phyloP scores from a whole-genome alignment of 2,113 vertebrate genomes.

The Gracilinanus agilis region DNA sequence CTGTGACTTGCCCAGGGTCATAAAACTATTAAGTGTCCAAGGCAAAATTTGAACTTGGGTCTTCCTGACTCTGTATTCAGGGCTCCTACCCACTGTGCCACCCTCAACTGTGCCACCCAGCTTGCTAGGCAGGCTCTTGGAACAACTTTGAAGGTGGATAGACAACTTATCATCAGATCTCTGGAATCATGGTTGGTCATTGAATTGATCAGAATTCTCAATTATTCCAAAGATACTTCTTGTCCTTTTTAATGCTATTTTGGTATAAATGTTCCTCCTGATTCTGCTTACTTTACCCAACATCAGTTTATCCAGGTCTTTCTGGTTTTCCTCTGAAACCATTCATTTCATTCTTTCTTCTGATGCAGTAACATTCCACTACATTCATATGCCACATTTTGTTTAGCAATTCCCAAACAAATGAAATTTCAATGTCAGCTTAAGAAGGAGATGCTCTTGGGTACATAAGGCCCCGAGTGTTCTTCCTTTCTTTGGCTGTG shows the following conservation, averaged over 20 bases:
- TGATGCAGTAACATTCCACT: not conserved
- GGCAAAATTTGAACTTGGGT: too few relatives aligned
- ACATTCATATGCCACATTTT: not conserved
- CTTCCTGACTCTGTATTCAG: too few relatives aligned
- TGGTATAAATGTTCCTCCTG: not conserved
- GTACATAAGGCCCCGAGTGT: not conserved
- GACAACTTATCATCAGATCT: too few relatives aligned
- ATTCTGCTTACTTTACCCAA: not conserved
- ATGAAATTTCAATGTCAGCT: not conserved
- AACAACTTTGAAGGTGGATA: too few relatives aligned
- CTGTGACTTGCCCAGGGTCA: too few relatives aligned
- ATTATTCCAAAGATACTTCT: not conserved
- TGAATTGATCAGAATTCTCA: not conserved
- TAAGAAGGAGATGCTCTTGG: not conserved
- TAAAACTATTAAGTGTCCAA: too few relatives aligned
- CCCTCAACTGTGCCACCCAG: too few relatives aligned
- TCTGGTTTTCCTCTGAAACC: not conserved
- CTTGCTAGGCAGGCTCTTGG: too few relatives aligned
- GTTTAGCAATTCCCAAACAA: not conserved
- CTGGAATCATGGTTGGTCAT: not conserved
- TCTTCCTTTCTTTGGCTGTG: not conserved
- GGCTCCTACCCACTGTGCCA: too few relatives aligned
- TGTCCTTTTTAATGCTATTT: not conserved
- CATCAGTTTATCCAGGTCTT: not conserved
- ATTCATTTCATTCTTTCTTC: not conserved